These are phyloP conservation scores for Leptinotarsa juncta DNA, from an alignment of 2,888 invertebrate genomes.

Conservation along the genomic window DNA sequence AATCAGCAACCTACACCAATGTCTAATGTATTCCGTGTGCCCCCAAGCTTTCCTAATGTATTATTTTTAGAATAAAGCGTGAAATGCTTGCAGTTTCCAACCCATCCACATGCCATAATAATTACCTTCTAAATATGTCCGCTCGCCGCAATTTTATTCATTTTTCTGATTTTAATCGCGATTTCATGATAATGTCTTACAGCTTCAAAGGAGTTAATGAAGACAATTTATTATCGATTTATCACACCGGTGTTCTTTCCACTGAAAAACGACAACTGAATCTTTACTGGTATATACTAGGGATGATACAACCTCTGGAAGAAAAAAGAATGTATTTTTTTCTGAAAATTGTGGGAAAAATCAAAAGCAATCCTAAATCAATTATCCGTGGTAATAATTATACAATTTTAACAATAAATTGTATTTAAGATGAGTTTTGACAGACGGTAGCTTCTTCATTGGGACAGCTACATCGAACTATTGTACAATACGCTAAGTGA, in stretches of 20 bases:
- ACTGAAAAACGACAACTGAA: neutral
- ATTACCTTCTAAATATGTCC: constrained; percentile 23
- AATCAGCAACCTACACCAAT: constrained; percentile 10
- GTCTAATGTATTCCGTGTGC: constrained; percentile 3
- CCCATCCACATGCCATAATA: constrained; percentile 19
- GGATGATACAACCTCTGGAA: no score
- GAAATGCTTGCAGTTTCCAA: constrained; percentile 10
- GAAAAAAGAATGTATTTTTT: no score
- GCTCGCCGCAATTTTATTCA: constrained; percentile 22
- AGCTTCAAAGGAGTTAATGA: constrained; percentile 15
- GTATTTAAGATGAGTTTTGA: no score
- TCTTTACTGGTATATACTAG: no score
- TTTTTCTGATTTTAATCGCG: constrained; percentile 19
- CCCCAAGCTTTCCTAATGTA: constrained; percentile 5
- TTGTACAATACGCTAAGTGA: no score
- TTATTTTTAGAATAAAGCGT: constrained; percentile 23
- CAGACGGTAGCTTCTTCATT: no score
- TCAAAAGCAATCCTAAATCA: no score
- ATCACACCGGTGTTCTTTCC: neutral
- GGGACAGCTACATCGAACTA: no score
- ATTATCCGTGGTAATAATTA: no score
- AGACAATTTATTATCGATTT: constrained; percentile 21
- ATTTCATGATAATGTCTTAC: constrained; percentile 12
- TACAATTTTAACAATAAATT: no score
- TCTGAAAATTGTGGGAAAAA: no score